Percentiles rank a stretch among this genome's conserved stretches.
Conservation (phyloP, 2,797 vertebrate genomes). For the Euthynnus affinis region DNA sequence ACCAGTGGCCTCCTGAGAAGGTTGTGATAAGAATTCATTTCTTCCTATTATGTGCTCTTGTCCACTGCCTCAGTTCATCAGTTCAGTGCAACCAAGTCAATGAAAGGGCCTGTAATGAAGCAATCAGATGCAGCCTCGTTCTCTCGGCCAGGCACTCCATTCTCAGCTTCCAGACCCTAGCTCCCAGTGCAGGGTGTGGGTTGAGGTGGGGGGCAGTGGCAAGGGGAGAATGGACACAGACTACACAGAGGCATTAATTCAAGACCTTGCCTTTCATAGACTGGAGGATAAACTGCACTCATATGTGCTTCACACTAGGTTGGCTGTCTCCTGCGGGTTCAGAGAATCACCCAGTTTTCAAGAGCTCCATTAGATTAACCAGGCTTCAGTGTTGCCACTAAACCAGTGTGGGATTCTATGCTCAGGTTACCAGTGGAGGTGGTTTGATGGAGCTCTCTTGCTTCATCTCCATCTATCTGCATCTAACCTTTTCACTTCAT, state of each 20-base stretch:
- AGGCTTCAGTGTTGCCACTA: slow-evolving; percentile 42
- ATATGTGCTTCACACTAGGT: slow-evolving; percentile 64
- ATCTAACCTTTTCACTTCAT: slow-evolving; percentile 62
- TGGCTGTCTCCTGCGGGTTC: slow-evolving; percentile 66
- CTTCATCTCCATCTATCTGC: slow-evolving; percentile 50
- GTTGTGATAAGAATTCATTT: slow-evolving; percentile 95
- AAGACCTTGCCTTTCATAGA: slow-evolving; percentile 81
- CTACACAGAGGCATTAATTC: slow-evolving; percentile 80
- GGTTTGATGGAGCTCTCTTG: slow-evolving; percentile 52
- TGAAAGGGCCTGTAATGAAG: slow-evolving; percentile 91
- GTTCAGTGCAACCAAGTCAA: slow-evolving; percentile 90
- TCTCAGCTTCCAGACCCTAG: slow-evolving; percentile 76
- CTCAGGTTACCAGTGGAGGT: slow-evolving; percentile 57
- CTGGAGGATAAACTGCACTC: slow-evolving; percentile 74
- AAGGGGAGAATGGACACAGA: slow-evolving; percentile 64
- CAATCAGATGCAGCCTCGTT: slow-evolving; percentile 90
- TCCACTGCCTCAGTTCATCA: slow-evolving; percentile 95
- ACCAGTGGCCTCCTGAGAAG: slow-evolving; percentile 86
- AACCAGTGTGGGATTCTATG: slow-evolving; percentile 48
- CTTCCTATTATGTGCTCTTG: slow-evolving; percentile 93
- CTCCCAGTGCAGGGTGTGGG: slow-evolving; percentile 69
- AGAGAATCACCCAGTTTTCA: slow-evolving; percentile 67
- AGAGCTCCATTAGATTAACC: slow-evolving; percentile 64
- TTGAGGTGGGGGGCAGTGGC: slow-evolving; percentile 51
- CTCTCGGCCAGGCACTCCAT: slow-evolving; percentile 81